Conservation (phyloP, 2,888 invertebrate genomes). For the Seira ritae region DNA sequence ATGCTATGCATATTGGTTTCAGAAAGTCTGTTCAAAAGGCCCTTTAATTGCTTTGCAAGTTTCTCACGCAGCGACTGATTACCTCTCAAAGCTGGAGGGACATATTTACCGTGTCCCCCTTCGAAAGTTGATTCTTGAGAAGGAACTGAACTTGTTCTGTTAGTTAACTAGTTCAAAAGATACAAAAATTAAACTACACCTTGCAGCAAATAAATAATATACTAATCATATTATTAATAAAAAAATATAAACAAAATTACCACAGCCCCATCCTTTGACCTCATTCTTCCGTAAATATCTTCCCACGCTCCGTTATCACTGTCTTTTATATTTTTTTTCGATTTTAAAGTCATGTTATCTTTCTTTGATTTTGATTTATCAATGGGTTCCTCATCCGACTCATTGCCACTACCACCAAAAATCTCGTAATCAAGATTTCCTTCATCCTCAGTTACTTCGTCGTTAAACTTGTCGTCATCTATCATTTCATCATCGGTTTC, state of each 20-base stretch:
- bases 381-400: conserved; percentile 70
- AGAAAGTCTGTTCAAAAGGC: conserved; percentile 89
- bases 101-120: conserved; percentile 81
- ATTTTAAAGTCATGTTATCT: conserved; percentile 64
- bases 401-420: conserved; percentile 27
- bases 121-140: too few species aligned
- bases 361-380: conserved; percentile 64
- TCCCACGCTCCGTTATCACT: conserved; percentile 81
- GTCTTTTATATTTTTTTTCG: conserved; percentile 62
- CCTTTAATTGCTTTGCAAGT: conserved; percentile 90
- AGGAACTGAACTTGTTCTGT: too few species aligned
- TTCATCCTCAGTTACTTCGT: conserved; percentile 63
- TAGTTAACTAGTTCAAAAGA: too few species aligned
- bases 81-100: conserved; percentile 88
- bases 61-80: conserved; percentile 79
- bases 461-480: conserved; percentile 67
- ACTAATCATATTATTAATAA: background rate
- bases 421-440: conserved; percentile 64
- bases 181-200: background rate
- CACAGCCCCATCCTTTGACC: conserved; percentile 88
- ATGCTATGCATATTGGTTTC: conserved; percentile 93
- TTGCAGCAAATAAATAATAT: background rate
- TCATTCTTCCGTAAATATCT: conserved; percentile 94
- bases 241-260: too few species aligned
- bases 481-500: conserved; percentile 71